Evolutionary conservation across 1,140 invertebrate genomes (phyloP), one percentile per base, ranked within the genome.

Genomic region (Hestina assimilis): DNA sequence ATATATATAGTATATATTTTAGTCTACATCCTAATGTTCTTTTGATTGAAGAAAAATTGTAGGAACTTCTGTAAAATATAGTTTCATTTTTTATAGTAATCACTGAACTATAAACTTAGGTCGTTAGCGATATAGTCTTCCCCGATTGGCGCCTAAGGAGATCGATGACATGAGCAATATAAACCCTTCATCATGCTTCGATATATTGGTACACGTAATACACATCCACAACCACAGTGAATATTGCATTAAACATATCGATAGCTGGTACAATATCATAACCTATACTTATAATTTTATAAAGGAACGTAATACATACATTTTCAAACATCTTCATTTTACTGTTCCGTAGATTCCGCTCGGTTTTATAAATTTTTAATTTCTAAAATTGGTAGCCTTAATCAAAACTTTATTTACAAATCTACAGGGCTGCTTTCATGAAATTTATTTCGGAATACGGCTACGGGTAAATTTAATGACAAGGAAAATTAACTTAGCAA

Each of bases 401-500:
- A 28, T 9, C 8, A 7, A 28, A 28, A 28, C 24, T 9, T n/a
- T n/a, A 7, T n/a, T 28, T 28, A 28, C 7, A 28, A 28, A n/a
- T 28, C 5, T 2, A 28, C n/a, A n/a, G n/a, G n/a, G n/a, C n/a
- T n/a, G 33, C 33, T 38, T 5, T 17, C 33, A 6, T 29, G 53
- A 62, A 72, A 65, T 61, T 72, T 53, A 63, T 69, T 71, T 66
- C 59, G 53, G 45, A 68, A 55, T 57, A 55, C 40, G 56, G 52
- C 51, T 72, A 33, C 41, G 53, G 45, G 57, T 66, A 66, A 75
- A 77, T 73, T 66, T 56, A 58, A 58, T 58, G 64, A 61, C 60
- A 54, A 68, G 64, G 64, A 72, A 71, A 79, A 80, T 80, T 79
- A 74, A 71, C 59, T 63, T 68, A 65, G 66, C 56, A 66, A 66